A percentile compares a stretch with the other conserved stretches of the same genome.
Evolutionary conservation across 2,888 invertebrate genomes (phyloP).

Genomic region (Rotaria magnacalcarata): DNA sequence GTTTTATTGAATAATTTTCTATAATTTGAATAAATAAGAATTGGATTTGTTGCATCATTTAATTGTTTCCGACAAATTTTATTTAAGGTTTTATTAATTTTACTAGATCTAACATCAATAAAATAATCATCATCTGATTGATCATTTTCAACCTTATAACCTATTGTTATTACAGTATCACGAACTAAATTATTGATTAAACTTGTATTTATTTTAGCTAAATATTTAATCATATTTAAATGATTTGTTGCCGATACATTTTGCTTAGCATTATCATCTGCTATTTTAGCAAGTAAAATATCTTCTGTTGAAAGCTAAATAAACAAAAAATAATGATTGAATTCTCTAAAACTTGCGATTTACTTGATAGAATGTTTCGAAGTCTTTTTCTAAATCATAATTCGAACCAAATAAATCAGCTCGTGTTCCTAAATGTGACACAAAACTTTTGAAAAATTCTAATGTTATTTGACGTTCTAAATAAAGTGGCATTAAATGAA

Average conservation of each 20-base stretch:
- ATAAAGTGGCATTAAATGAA: not conserved
- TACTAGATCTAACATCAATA: not conserved
- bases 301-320: not conserved
- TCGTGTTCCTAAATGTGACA: not conserved
- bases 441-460: slow-evolving; percentile 21
- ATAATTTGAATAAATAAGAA: not conserved
- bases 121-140: not conserved
- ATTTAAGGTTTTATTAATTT: not conserved
- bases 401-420: slow-evolving; percentile 19
- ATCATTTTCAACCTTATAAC: not conserved
- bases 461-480: not conserved
- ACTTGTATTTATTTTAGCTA: not conserved
- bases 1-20: slow-evolving; percentile 23
- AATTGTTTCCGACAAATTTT: not conserved
- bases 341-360: too few species aligned
- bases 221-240: not conserved
- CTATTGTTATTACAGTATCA: not conserved
- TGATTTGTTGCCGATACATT: not conserved
- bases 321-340: not conserved
- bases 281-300: not conserved
- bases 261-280: not conserved
- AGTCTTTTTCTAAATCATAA: slow-evolving; percentile 34
- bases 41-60: not conserved
- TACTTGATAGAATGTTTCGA: slow-evolving; percentile 6
- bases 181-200: not conserved